A percentile compares a stretch with the other conserved stretches of the same genome.
phyloP scores from a whole-genome alignment of 2,797 vertebrate species.

The Falco novaeseelandiae region DNA sequence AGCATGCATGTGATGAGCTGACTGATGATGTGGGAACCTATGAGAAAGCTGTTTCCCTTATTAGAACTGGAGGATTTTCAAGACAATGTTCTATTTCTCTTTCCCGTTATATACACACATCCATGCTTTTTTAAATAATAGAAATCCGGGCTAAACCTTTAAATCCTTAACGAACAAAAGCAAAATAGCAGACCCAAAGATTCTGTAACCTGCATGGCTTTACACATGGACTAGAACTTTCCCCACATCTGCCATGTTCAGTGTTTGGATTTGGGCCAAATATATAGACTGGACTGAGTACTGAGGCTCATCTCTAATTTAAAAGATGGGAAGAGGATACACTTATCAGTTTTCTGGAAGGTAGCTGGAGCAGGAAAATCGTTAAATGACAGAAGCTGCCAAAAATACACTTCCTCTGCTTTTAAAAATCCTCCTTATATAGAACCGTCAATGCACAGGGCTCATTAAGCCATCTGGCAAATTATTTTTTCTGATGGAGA shows the following conservation, averaged over 20 bases:
- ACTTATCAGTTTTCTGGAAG: slow-evolving; percentile 26
- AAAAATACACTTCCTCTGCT: slow-evolving; percentile 58
- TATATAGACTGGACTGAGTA: neutral
- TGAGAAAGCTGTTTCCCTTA: slow-evolving; percentile 80
- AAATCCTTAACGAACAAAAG: neutral
- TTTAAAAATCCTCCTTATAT: slow-evolving; percentile 20
- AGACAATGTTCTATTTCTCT: slow-evolving; percentile 29
- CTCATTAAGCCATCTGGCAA: slow-evolving; percentile 56
- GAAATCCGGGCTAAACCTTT: neutral
- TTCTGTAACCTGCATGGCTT: neutral
- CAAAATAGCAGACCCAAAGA: neutral
- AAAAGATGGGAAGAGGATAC: slow-evolving; percentile 29
- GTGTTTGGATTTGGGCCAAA: neutral
- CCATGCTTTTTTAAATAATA: slow-evolving; percentile 2
- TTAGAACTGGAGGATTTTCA: slow-evolving; percentile 66
- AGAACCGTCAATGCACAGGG: neutral
- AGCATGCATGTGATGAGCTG: slow-evolving; percentile 77
- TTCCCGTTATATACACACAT: neutral
- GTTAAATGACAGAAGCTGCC: slow-evolving; percentile 12
- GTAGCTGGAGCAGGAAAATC: slow-evolving; percentile 15
- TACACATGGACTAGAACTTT: neutral
- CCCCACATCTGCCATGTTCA: neutral
- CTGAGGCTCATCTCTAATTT: slow-evolving; percentile 1
- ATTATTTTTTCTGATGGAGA: slow-evolving; percentile 48
- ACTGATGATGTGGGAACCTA: slow-evolving; percentile 81